Evolutionary conservation across 2,888 invertebrate genomes (phyloP), one percentile per base, ranked within the genome.

Genomic region (Beris morrisii): DNA sequence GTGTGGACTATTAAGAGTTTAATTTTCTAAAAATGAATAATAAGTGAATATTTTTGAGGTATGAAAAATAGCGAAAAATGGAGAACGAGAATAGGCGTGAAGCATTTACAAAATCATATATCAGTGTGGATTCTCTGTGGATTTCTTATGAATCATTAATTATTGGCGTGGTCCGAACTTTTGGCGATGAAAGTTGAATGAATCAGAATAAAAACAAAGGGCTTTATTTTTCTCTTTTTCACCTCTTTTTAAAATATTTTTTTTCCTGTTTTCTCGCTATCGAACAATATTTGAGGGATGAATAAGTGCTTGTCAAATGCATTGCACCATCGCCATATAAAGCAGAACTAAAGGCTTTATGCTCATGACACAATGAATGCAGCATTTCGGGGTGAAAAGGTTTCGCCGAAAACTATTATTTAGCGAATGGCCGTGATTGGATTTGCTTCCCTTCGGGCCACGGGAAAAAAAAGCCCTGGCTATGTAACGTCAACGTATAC

Each of bases 291-390:
- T 58, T 46, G 45, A 58, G 45, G 30, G 45, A 59, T 59, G 59
- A 59, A 59, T 48, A 59, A 59, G 59, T 59, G 59, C 48, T 48
- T 59, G 59, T 59, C 59, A 59, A 59, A 32, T 48, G 59, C 59
- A 59, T 48, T 59, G 48, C 13, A 48, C 31, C 7, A n/a, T 13
- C 13, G 22, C 28, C 11, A 30, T 28, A 31, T 12, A n/a, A 54
- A 54, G 54, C 53, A 30, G 48, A 48, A 59, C 48, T 46, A 59
- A 59, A 32, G 32, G 59, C 32, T 59, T 46, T 48, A 48, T 59
- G 59, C 13, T 13, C n/a, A 32, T 48, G 48, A 48, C 59, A 59
- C 48, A 59, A 59, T 59, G 48, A 59, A 59, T 59, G 28, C 59
- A 31, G 48, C 31, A 59, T 59, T 59, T 59, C 4, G 30, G 59